Base-by-base conservation (phyloP, 2,113 vertebrate genomes). In the Antennarius striatus region DNA sequence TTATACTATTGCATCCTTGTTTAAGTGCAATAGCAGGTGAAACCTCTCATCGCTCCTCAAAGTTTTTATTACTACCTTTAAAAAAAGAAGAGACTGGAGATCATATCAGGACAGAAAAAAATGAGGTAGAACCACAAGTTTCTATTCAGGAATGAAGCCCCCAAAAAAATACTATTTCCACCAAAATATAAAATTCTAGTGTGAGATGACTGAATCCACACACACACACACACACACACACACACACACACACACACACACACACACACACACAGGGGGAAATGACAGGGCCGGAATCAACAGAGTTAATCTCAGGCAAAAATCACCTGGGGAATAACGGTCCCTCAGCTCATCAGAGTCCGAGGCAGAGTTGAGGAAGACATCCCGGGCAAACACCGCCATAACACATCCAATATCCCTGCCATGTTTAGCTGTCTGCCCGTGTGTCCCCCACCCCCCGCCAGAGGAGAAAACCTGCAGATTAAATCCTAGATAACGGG, bases 311-410 rank as follows among this genome's bases (percentile, higher is more conserved):
- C 84, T 82, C 30, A 17, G 55, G 43, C 71, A 28, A 83, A 22
- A 68, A 74, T 80, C 84, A 85, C 67, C 86, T 9, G 79, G 88
- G 86, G 88, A 87, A 81, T 73, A 63, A 42, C 42, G n/a, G 67
- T 87, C 85, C 85, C 82, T 83, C 47, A 79, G 80, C 87, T 89
- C 83, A 87, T 91, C 87, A 86, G 63, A 84, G 84, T 80, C 77
- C 63, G 6, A 88, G 81, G 83, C 62, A 63, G 78, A 80, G 84
- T 85, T 77, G 68, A 76, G 67, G 71, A 63, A 71, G 80, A 91
- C 81, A 83, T 81, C 77, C 81, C 68, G 1, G 84, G 82, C 72
- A 84, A 86, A 88, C 66, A 74, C 16, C 79, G 10, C 66, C 70
- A 68, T 65, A 86, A 86, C 76, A 75, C 81, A 88, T 85, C 87